Conservation (phyloP, 2,113 vertebrate species). For the Lagenorhynchus albirostris region DNA sequence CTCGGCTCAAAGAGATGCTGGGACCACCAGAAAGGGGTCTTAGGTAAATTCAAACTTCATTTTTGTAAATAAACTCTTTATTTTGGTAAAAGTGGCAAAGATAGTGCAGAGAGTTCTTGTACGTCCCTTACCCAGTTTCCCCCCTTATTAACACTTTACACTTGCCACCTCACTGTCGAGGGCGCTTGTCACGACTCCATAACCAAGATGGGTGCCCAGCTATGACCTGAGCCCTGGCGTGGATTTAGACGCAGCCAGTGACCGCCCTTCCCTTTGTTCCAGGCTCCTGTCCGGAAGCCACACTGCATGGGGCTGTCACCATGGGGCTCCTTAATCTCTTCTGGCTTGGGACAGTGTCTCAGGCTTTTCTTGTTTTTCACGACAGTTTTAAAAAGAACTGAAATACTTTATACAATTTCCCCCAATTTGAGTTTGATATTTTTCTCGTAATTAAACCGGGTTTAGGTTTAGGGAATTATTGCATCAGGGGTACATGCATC, state of each 20-base stretch:
- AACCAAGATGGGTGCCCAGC: neutral
- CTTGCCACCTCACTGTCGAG: neutral
- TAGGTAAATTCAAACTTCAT: neutral
- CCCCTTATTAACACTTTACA: neutral
- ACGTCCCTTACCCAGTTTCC: no score
- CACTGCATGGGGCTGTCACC: neutral
- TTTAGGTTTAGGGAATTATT: neutral
- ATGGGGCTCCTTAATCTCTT: neutral
- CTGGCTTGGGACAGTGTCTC: neutral
- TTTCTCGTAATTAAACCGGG: neutral
- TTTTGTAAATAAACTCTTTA: neutral
- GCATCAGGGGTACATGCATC: accelerated
- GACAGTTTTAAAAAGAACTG: neutral
- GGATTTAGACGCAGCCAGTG: neutral
- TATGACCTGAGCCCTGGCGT: no score
- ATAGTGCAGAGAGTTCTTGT: neutral
- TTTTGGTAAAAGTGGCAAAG: neutral
- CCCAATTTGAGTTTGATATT: neutral
- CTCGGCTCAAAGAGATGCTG: neutral
- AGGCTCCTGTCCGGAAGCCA: neutral
- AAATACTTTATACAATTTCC: neutral
- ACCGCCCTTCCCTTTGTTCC: neutral
- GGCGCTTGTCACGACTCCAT: neutral
- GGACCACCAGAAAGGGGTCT: neutral
- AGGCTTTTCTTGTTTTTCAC: neutral